Conservation (phyloP, 2,888 invertebrate genomes). For the Eubasilissa splendida region DNA sequence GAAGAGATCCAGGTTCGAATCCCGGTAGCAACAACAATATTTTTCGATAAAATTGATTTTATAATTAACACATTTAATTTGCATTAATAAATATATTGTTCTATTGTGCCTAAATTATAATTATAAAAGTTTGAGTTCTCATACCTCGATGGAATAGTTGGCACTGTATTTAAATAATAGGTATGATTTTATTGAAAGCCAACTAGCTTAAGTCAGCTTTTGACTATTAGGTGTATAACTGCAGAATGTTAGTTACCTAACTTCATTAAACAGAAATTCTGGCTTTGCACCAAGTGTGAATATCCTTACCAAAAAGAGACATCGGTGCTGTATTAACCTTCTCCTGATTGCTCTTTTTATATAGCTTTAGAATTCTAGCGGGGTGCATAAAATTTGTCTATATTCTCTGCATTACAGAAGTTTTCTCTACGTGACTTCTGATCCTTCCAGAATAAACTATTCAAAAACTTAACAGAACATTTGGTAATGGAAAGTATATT, state of each 20-base stretch:
- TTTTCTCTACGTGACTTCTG: not conserved
- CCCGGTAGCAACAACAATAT: too few species aligned
- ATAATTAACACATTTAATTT: too few species aligned
- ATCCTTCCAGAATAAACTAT: too few species aligned
- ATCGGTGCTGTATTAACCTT: conserved; percentile 3
- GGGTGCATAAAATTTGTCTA: not conserved
- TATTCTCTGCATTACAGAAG: not conserved
- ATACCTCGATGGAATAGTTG: too few species aligned
- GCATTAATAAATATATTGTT: too few species aligned
- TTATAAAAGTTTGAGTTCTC: too few species aligned
- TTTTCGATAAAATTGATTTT: too few species aligned
- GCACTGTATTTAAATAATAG: not conserved
- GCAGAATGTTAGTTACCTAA: conserved; percentile 34
- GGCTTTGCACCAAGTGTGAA: conserved; percentile 49
- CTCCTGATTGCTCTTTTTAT: not conserved
- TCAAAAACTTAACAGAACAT: too few species aligned
- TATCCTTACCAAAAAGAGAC: conserved; percentile 26
- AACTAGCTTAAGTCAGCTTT: not conserved
- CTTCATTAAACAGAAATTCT: conserved; percentile 52
- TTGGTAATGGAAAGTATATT: too few species aligned
- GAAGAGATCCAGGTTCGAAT: too few species aligned
- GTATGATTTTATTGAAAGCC: conserved; percentile 10
- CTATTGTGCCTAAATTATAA: too few species aligned
- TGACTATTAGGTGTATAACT: conserved; percentile 4
- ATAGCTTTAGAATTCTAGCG: conserved; percentile 1